Evolutionary conservation across 2,113 vertebrate genomes (phyloP), one percentile per base, ranked within the genome.

Genomic region (Hippocampus abdominalis): DNA sequence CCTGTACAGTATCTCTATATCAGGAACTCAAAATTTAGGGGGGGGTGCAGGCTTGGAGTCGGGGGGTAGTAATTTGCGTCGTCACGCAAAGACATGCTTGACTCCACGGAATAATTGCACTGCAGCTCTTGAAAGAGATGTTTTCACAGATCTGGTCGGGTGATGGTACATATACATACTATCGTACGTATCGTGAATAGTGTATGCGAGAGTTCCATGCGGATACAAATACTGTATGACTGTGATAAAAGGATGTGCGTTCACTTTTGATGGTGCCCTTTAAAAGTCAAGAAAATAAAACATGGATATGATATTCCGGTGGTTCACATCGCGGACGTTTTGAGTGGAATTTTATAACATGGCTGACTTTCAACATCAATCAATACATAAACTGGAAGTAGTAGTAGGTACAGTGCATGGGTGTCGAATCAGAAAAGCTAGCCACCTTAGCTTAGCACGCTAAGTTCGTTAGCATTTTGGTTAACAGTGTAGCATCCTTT

Each of bases 31-130:
- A 90, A 89, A 86, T 71, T 73, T 53, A 1, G 2, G 51, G 20
- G 1, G 23, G 12, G 25, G n/a, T 15, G 51, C 20, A 13, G 6
- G 32, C 5, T 36, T 36, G 32, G 32, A 36, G 5, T 36, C 7
- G 6, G 2, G 4, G 8, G 11, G 15, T 3, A 36, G 20, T 20
- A 90, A 92, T 91, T 92, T 91, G 89, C 89, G 88, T 91, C 90
- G 91, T 91, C 89, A 92, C 88, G 91, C 88, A 90, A 77, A 90
- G 89, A 87, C 89, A 92, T 90, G 91, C 88, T 90, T 88, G 86
- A 89, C 87, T 91, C 87, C 87, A 77, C 90, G 89, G 86, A 91
- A 91, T 92, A 91, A 92, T 92, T 91, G 89, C 86, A 86, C 82
- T 89, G 90, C 87, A 88, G 87, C 75, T 81, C 76, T 80, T 81